Base-by-base conservation (phyloP, 2,888 invertebrate species). In the Endomychus coccineus region DNA sequence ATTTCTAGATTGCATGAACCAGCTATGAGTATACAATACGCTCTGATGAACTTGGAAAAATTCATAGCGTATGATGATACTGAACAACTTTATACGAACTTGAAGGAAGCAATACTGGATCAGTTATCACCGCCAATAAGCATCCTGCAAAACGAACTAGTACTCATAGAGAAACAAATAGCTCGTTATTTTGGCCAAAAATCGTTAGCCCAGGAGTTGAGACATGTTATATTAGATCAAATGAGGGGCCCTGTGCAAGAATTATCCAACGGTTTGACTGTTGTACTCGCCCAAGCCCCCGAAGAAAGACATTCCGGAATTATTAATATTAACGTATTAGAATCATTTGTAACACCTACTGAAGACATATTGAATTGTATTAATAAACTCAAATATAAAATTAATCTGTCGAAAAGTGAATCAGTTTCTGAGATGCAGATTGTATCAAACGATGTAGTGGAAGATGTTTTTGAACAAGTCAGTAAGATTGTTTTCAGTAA, bases 231-330 rank as follows among this genome's bases (percentile, higher is more conserved):
- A 17, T 69, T 81, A 36, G 78, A 81, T 52, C 71, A 74, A 34
- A 73, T 81, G 0, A 73, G 75, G 48, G 71, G 74, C 10, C 75
- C 80, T 0, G 67, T 80, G n/a, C 66, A 75, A 35, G 77, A 80
- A 55, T 59, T 82, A 4, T 69, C 75, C 42, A 73, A 68, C 51
- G 74, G 74, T 1, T 64, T 80, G 44, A 77, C 80, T 7, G 51
- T 62, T 3, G 52, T 74, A 9, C 65, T 64, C 40, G 48, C 48
- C 24, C 55, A 51, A 43, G 43, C 50, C 24, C 44, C 49, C 3
- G 46, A 46, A 2, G 55, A 57, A 27, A 45, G 43, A 36, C 50
- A 56, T 40, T 48, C 56, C 7, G 52, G 51, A 14, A 43, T 51
- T 6, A 48, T 52, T 14, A 50, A 44, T 23, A 39, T 51, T 10